Percentiles rank a stretch among this genome's conserved stretches.
Evolutionary conservation across 2,113 vertebrate genomes (phyloP).

Genomic region (Spea multiplicata): DNA sequence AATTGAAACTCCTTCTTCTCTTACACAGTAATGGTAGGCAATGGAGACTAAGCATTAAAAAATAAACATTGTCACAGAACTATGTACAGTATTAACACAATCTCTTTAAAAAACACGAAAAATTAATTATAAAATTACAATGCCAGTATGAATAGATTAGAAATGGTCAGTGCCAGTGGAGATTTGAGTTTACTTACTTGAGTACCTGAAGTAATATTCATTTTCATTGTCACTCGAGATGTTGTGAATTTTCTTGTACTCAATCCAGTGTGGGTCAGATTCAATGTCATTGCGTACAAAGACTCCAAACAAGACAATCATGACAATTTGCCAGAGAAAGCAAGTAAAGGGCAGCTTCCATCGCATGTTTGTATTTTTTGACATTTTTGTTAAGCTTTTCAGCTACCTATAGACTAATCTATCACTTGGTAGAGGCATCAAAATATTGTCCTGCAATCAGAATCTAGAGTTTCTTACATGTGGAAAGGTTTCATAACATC

Average conservation of each 20-base stretch:
- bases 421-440: background rate
- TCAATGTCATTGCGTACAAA: constrained; percentile 81
- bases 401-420: background rate
- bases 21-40: too few species aligned
- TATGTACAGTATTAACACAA: too few species aligned
- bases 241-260: constrained; percentile 58
- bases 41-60: too few species aligned
- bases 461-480: background rate
- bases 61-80: too few species aligned
- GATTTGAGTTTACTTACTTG: constrained; percentile 77
- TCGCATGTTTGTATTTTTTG: constrained; percentile 78
- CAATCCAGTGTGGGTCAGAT: constrained; percentile 70
- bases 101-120: too few species aligned
- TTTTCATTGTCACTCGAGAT: constrained; percentile 80
- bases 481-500: background rate
- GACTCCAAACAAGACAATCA: constrained; percentile 89
- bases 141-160: too few species aligned
- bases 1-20: too few species aligned
- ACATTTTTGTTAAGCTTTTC: constrained; percentile 53
- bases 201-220: constrained; percentile 95
- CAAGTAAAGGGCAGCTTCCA: constrained; percentile 78
- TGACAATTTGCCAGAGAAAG: constrained; percentile 78
- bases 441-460: background rate
- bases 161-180: too few species aligned
- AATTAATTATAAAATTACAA: too few species aligned